Evolutionary conservation across 2,888 invertebrate species (phyloP).

Genomic region (Abscondita cerata): DNA sequence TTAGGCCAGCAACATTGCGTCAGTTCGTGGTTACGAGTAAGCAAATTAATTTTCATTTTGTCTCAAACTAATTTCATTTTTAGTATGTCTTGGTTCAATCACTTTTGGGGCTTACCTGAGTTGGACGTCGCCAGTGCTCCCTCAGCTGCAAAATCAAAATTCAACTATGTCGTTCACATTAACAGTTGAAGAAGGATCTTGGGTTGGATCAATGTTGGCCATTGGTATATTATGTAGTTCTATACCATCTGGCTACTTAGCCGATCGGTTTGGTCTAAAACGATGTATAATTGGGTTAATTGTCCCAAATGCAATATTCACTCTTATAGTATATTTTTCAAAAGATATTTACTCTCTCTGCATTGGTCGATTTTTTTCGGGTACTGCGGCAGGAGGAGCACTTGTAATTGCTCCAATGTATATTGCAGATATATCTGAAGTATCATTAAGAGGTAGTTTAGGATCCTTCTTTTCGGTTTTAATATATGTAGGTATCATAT

Average conservation of each 20-base stretch:
- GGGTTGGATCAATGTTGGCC: conserved; percentile 73
- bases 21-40: conserved; percentile 23
- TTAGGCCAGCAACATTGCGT: conserved; percentile 8
- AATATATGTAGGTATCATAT: conserved; percentile 77
- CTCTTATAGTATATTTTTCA: conserved; percentile 61
- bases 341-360: conserved; percentile 9
- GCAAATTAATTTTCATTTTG: background rate
- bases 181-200: conserved; percentile 60
- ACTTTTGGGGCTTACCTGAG: background rate
- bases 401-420: conserved; percentile 84
- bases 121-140: conserved; percentile 74
- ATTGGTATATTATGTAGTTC: conserved; percentile 77
- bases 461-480: conserved; percentile 81
- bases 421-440: conserved; percentile 81
- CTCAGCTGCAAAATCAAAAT: conserved; percentile 61
- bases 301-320: conserved; percentile 68
- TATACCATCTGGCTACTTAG: conserved; percentile 71
- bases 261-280: conserved; percentile 71
- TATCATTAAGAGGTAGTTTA: conserved; percentile 77
- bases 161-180: conserved; percentile 42
- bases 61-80: background rate
- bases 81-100: conserved; percentile 50
- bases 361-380: conserved; percentile 75
- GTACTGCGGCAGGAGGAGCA: conserved; percentile 70
- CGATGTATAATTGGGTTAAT: conserved; percentile 68